phyloP scores from a whole-genome alignment of 2,113 vertebrate genomes.

The Mus pahari region DNA sequence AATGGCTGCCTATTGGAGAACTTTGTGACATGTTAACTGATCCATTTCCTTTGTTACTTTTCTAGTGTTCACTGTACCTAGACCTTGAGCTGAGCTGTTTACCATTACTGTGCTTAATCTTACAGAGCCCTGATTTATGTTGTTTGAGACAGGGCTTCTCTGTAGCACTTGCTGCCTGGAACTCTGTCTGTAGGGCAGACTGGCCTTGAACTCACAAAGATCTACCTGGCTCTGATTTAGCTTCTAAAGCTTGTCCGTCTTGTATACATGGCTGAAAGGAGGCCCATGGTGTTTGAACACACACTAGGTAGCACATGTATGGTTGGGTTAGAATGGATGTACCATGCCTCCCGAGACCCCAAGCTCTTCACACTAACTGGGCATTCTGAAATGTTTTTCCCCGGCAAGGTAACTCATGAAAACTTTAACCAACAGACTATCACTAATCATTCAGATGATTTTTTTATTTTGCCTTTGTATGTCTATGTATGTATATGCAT shows the following conservation, averaged over 20 bases:
- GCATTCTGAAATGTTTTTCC: neutral
- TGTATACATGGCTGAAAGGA: slow-evolving; percentile 2
- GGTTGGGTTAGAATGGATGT: neutral
- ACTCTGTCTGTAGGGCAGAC: neutral
- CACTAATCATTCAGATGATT: neutral
- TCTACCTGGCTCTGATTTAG: neutral
- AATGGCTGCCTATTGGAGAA: neutral
- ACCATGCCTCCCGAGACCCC: neutral
- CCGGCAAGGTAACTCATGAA: neutral
- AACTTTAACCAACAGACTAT: neutral
- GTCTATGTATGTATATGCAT: neutral
- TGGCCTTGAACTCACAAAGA: neutral
- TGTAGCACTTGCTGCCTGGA: neutral
- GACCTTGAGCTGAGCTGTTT: neutral
- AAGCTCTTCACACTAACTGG: neutral
- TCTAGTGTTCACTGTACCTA: neutral
- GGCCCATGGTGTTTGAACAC: neutral
- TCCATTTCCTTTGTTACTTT: neutral
- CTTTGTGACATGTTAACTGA: neutral
- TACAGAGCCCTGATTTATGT: neutral
- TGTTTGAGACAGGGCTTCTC: neutral
- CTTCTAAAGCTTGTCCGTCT: neutral
- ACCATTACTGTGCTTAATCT: neutral
- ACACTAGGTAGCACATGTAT: neutral
- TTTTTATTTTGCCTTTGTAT: neutral